Conservation (phyloP, 2,113 vertebrate genomes). For the Alouatta palliata region DNA sequence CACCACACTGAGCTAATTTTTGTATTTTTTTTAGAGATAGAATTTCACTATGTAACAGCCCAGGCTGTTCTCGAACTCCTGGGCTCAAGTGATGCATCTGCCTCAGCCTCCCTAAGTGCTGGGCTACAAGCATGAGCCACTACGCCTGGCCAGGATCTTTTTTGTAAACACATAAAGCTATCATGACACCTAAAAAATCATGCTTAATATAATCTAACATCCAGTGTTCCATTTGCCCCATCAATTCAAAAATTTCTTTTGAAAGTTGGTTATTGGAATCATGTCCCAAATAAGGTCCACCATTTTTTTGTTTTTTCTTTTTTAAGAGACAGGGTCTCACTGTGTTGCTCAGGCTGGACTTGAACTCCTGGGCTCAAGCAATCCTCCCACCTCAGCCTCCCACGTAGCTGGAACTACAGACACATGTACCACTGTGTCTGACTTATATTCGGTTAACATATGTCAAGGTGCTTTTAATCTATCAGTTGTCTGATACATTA, state of each 20-base stretch:
- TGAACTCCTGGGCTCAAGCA: neutral
- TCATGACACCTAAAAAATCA: neutral
- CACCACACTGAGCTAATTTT: too few relatives aligned
- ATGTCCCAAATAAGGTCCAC: neutral
- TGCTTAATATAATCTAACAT: slow-evolving; percentile 9
- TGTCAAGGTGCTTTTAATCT: neutral
- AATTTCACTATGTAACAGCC: too few relatives aligned
- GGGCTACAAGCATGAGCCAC: too few relatives aligned
- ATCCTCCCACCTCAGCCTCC: neutral
- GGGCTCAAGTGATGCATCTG: too few relatives aligned
- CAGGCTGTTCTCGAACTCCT: too few relatives aligned
- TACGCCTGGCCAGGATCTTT: neutral
- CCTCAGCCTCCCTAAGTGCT: too few relatives aligned
- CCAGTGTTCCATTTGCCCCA: neutral
- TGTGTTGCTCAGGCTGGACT: neutral
- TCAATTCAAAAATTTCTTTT: slow-evolving; percentile 28
- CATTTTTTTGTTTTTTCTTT: neutral
- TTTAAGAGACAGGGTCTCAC: neutral
- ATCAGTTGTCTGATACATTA: neutral
- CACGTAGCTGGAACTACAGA: neutral
- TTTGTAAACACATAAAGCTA: neutral
- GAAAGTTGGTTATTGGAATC: neutral
- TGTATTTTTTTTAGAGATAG: too few relatives aligned
- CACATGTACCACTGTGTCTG: neutral
- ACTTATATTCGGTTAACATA: neutral